These are phyloP conservation scores for Mustelus asterias DNA, from an alignment of 2,113 vertebrate genomes.

Conservation along the genomic window DNA sequence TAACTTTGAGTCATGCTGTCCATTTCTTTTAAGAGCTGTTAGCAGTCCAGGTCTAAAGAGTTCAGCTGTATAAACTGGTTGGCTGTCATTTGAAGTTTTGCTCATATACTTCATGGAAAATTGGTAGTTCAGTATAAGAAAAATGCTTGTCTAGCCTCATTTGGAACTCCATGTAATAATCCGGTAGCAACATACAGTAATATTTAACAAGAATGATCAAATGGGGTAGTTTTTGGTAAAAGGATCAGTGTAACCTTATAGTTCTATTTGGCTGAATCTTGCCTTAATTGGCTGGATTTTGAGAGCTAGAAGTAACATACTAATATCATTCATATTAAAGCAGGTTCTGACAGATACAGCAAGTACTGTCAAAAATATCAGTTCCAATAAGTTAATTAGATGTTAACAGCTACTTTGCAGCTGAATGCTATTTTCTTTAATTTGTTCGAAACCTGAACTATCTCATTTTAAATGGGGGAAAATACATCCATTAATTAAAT, in stretches of 20 bases:
- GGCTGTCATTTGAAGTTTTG: neutral
- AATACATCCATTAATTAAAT: neutral
- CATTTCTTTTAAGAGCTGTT: neutral
- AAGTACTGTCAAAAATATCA: neutral
- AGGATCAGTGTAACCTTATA: neutral
- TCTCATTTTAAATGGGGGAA: neutral
- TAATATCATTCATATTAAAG: neutral
- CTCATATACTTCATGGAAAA: constrained; percentile 2
- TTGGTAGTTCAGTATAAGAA: neutral
- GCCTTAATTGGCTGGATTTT: neutral
- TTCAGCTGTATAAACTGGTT: neutral
- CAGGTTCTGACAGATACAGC: neutral
- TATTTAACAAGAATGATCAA: neutral
- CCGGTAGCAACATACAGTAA: neutral
- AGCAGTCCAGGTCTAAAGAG: neutral
- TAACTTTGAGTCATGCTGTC: constrained; percentile 7
- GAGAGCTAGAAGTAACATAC: neutral
- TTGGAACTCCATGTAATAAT: neutral
- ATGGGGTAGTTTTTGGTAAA: neutral
- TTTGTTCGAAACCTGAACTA: constrained; percentile 1
- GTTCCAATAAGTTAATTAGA: neutral
- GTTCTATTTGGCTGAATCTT: neutral
- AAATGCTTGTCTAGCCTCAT: neutral
- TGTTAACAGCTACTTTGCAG: neutral
- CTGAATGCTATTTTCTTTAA: neutral